A percentile compares a stretch with the other conserved stretches of the same genome.
Conservation (phyloP, 2,888 invertebrate genomes). For the Sminthurinus aureus region DNA sequence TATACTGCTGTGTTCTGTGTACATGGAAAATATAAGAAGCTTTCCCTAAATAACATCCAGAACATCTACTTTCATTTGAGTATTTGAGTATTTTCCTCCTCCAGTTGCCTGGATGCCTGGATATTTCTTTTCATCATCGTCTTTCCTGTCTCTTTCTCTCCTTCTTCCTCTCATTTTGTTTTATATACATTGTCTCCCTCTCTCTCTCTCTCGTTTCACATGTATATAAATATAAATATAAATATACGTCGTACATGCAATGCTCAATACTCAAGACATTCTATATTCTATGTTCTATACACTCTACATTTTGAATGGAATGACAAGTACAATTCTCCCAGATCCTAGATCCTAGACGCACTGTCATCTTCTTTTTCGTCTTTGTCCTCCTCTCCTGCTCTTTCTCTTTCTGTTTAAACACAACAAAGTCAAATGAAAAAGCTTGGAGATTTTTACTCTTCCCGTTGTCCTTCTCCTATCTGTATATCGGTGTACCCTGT, state of each 20-base stretch:
- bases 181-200: neutral
- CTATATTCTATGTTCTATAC: no score
- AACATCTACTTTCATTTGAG: slow-evolving; percentile 18
- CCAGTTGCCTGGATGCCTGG: slow-evolving; percentile 13
- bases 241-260: neutral
- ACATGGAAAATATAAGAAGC: slow-evolving; percentile 17
- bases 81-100: slow-evolving; percentile 8
- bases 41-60: slow-evolving; percentile 14
- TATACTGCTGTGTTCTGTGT: neutral
- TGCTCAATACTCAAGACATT: neutral
- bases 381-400: neutral
- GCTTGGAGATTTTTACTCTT: neutral
- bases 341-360: no score
- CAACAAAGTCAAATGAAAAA: neutral
- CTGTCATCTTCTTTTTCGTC: neutral
- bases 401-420: neutral
- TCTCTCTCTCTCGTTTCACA: neutral
- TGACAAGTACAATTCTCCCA: no score
- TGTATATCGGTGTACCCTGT: neutral
- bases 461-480: neutral
- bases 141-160: neutral
- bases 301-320: no score
- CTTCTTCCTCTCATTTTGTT: neutral
- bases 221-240: neutral
- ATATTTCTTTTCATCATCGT: slow-evolving; percentile 18